Evolutionary conservation across 2,888 invertebrate genomes (phyloP).

Genomic region (Chydorus sphaericus): DNA sequence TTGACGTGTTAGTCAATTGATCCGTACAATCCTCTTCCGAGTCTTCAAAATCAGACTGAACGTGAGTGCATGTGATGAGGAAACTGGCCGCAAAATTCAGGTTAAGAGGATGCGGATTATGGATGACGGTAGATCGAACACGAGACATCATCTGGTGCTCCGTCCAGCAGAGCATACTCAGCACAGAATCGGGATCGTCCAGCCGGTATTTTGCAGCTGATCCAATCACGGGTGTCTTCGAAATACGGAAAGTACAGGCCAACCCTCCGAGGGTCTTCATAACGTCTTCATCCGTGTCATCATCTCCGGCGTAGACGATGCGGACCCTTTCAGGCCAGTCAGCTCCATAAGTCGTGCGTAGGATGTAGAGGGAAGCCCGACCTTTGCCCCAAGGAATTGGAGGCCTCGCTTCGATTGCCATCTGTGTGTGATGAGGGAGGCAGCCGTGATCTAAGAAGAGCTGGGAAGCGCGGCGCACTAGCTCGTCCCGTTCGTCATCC

Average conservation of each 20-base stretch:
- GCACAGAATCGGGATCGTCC: conserved; percentile 29
- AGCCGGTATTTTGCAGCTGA: conserved; percentile 30
- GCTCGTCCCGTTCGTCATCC: conserved; percentile 22
- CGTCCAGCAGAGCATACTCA: conserved; percentile 30
- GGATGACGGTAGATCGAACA: neutral
- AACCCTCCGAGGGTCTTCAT: conserved; percentile 31
- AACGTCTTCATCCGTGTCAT: conserved; percentile 27
- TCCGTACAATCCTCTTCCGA: neutral
- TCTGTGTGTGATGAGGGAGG: conserved; percentile 27
- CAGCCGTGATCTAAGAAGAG: conserved; percentile 29
- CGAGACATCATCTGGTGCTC: conserved; percentile 25
- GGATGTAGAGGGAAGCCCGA: conserved; percentile 30
- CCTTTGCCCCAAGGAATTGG: conserved; percentile 32
- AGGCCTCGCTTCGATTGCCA: conserved; percentile 31
- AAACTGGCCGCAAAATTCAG: neutral
- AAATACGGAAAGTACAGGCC: conserved; percentile 31
- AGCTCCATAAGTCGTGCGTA: conserved; percentile 31
- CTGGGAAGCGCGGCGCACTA: conserved; percentile 26
- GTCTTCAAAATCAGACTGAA: neutral
- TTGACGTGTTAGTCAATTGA: neutral
- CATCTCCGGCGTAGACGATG: conserved; percentile 32
- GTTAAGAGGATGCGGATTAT: too few relatives aligned
- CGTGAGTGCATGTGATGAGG: conserved; percentile 1
- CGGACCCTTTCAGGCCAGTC: conserved; percentile 32
- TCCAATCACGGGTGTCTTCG: conserved; percentile 26